These are phyloP conservation scores for Scolopax rusticola DNA, from an alignment of 2,797 vertebrate species.

Conservation along the genomic window DNA sequence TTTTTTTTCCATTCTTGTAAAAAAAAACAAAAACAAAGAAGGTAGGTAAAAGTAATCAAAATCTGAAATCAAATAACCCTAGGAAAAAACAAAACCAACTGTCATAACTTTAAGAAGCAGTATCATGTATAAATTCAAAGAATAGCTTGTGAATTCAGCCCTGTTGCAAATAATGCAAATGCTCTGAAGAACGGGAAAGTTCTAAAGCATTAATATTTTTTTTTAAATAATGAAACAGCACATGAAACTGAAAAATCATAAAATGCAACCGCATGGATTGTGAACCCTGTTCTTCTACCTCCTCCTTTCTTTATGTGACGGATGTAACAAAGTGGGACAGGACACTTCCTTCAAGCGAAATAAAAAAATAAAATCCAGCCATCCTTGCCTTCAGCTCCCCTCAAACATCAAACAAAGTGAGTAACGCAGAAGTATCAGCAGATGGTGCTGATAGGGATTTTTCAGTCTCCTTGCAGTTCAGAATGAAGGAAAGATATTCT, in stretches of 20 bases:
- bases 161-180: neutral
- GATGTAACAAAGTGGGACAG: neutral
- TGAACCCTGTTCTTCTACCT: neutral
- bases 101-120: neutral
- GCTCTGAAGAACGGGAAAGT: neutral
- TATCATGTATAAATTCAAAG: neutral
- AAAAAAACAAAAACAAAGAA: neutral
- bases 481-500: neutral
- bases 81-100: neutral
- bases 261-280: neutral
- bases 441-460: conserved; percentile 64
- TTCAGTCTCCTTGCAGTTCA: neutral
- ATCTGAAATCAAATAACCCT: neutral
- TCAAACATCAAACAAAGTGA: neutral
- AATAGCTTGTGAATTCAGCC: neutral
- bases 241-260: neutral
- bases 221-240: neutral
- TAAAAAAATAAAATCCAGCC: neutral
- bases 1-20: neutral
- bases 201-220: neutral
- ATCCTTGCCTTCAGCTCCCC: neutral
- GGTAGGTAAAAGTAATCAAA: neutral
- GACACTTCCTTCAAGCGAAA: neutral
- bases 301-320: neutral
- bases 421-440: conserved; percentile 30